Evolutionary conservation across 2,888 invertebrate genomes (phyloP).

Genomic region (Apamea epomidion): DNA sequence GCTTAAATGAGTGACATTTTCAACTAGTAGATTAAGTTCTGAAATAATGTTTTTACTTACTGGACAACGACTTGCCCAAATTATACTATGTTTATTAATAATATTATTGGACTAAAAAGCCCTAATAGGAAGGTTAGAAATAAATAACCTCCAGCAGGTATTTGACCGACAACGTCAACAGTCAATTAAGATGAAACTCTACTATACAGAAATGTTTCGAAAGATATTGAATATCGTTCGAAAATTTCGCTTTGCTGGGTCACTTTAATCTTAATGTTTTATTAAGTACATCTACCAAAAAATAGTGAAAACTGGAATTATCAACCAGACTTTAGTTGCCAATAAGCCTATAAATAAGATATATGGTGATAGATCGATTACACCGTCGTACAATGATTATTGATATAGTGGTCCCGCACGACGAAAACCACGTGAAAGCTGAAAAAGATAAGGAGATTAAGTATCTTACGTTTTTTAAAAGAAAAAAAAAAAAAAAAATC

Average conservation of each 20-base stretch:
- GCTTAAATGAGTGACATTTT: background rate
- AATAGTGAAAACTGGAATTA: background rate
- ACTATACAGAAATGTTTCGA: background rate
- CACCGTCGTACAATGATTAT: too few relatives aligned
- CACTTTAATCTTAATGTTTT: background rate
- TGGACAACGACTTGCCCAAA: background rate
- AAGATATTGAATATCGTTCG: background rate
- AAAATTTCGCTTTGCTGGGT: background rate
- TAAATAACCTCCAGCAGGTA: background rate
- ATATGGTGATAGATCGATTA: too few relatives aligned
- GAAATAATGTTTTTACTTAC: background rate
- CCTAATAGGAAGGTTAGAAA: background rate
- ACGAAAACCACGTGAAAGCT: too few relatives aligned
- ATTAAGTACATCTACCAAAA: background rate
- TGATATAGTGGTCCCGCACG: too few relatives aligned
- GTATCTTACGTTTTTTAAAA: too few relatives aligned
- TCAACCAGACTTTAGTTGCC: too few relatives aligned
- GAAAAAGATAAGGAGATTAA: too few relatives aligned
- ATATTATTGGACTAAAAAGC: background rate
- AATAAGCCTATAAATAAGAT: too few relatives aligned
- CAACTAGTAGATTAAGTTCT: background rate
- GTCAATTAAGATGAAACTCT: background rate
- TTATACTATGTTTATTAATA: background rate
- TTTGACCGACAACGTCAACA: background rate
- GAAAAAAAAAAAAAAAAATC: too few relatives aligned